Evolutionary conservation across 1,140 invertebrate species (phyloP).

Genomic region (Triops longicaudatus): DNA sequence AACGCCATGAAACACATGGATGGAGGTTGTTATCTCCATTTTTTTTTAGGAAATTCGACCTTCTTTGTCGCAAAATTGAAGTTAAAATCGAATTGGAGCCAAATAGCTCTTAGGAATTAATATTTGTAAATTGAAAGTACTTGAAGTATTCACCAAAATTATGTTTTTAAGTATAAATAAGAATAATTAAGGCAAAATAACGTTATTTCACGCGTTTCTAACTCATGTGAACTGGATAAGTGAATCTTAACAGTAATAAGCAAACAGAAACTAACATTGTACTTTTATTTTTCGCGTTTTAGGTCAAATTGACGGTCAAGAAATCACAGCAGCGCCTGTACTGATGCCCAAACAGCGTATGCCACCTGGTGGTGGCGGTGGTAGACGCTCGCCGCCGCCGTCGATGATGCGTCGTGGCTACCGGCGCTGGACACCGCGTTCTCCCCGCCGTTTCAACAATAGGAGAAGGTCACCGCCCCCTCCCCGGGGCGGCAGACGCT

Average conservation of each 20-base stretch:
- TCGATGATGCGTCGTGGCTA: conserved; percentile 48
- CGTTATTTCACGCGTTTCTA: too few species aligned
- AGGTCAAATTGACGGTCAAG: conserved; percentile 68
- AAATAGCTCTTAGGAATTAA: too few species aligned
- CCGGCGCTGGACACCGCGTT: conserved; percentile 42
- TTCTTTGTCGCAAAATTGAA: conserved; percentile 21
- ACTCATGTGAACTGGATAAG: too few species aligned
- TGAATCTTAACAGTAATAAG: too few species aligned
- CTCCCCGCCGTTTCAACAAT: conserved; percentile 36
- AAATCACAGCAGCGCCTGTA: conserved; percentile 86
- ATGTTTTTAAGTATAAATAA: too few species aligned
- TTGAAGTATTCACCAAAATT: too few species aligned
- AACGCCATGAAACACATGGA: conserved; percentile 99
- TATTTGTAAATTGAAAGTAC: too few species aligned
- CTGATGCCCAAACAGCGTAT: conserved; percentile 63
- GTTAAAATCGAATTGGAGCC: too few species aligned
- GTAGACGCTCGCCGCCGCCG: conserved; percentile 52
- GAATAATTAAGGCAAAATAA: too few species aligned
- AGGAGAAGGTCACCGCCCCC: conserved; percentile 34
- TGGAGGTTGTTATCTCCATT: conserved; percentile 55
- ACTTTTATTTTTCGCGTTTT: conserved; percentile 25
- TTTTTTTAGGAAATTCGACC: conserved; percentile 1
- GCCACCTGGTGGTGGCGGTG: conserved; percentile 40
- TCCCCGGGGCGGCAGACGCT: conserved; percentile 31
- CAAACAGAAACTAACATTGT: too few species aligned